Evolutionary conservation across 2,888 invertebrate species (phyloP), one percentile per base, ranked within the genome.

Genomic region (Aquatica leii): DNA sequence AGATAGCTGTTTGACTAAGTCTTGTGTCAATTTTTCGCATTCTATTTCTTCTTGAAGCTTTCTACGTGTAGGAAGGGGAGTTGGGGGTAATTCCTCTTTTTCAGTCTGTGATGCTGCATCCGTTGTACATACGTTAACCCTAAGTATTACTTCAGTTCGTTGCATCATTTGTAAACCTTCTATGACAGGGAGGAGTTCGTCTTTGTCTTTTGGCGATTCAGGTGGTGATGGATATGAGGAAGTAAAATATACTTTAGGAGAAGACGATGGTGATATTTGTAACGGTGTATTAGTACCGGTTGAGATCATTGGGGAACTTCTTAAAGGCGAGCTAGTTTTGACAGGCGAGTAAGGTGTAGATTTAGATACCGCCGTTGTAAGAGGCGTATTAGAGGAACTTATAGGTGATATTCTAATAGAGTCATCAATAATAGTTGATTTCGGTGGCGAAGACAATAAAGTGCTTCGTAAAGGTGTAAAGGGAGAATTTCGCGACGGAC

Each of bases 31-130:
- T 73, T 87, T 85, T 76, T 93, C 93, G 82, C 91, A 93, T 73
- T 92, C 92, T 70, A 92, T 85, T 80, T 93, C 93, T 77, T 93
- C 92, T 69, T 88, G 86, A 46, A 87, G 82, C 71, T 88, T 88
- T 73, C 86, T 86, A 66, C 89, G 84, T 1, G 84, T 83, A 37
- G 82, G 80, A 15, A 86, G 79, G 43, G 85, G 82, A 69, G 83
- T 80, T 2, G 77, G 76, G 1, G 78, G 76, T 57, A 79, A 40
- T 69, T 80, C 80, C 34, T 81, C 78, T 68, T 78, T 78, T 68
- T 82, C 81, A 9, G 82, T 82, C 72, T 82, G 81, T n/a, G 80
- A 79, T 4, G 81, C 71, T 11, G 87, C 87, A 76, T 90, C 90
- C 48, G 82, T 86, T 11, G 88, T 89, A 21, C 84, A 78, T 1